Percentiles rank a stretch among this genome's conserved stretches.
Conservation (phyloP, 2,888 invertebrate genomes). For the Sinotaia quadrata region DNA sequence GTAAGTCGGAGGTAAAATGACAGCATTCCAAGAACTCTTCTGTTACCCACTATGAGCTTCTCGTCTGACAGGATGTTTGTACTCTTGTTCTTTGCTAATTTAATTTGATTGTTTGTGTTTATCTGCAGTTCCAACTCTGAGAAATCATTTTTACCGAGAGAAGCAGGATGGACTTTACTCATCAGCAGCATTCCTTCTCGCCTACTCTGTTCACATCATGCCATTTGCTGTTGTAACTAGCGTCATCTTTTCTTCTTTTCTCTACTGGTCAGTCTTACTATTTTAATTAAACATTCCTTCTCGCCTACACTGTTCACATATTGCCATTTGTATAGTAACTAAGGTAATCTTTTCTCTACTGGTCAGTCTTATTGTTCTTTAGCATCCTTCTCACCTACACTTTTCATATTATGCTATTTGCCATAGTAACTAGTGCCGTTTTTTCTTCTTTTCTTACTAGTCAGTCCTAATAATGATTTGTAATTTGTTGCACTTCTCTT, state of each 20-base stretch:
- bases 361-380: conserved; percentile 52
- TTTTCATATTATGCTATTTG: too few relatives aligned
- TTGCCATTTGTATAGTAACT: conserved; percentile 62
- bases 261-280: conserved; percentile 60
- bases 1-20: too few relatives aligned
- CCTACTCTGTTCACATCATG: conserved; percentile 58
- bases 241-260: conserved; percentile 50
- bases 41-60: too few relatives aligned
- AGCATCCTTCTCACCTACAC: conserved; percentile 59
- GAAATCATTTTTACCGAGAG: conserved; percentile 62
- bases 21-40: too few relatives aligned
- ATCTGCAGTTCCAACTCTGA: conserved; percentile 58
- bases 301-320: conserved; percentile 59
- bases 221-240: conserved; percentile 53
- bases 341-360: too few relatives aligned
- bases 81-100: too few relatives aligned
- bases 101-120: not conserved
- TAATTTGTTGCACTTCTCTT: too few relatives aligned
- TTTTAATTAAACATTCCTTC: conserved; percentile 55
- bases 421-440: too few relatives aligned
- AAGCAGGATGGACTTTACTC: conserved; percentile 61
- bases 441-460: too few relatives aligned
- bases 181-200: conserved; percentile 51
- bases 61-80: too few relatives aligned
- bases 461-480: too few relatives aligned